Percentiles rank a stretch among this genome's conserved stretches.
phyloP scores from a whole-genome alignment of 2,888 invertebrate genomes.

The Hydrotaea cyrtoneurina region DNA sequence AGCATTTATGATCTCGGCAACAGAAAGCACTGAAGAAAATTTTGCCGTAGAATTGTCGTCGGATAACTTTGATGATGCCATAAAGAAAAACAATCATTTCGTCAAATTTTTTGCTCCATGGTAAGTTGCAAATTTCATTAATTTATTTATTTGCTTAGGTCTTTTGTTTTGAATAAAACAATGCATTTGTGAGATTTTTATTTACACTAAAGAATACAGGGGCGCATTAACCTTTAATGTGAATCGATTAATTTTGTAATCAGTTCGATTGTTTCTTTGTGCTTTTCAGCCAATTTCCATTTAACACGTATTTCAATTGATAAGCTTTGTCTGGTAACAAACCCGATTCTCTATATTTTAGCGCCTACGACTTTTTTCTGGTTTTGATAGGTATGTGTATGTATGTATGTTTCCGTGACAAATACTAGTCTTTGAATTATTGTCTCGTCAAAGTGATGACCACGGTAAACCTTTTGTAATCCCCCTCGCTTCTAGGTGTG shows the following conservation, averaged over 20 bases:
- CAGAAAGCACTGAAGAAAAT: slow-evolving; percentile 71
- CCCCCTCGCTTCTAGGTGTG: not conserved
- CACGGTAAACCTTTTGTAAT: not conserved
- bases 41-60: slow-evolving; percentile 81
- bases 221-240: not conserved
- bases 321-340: slow-evolving; percentile 3
- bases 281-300: slow-evolving; percentile 5
- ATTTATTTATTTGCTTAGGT: slow-evolving; percentile 18
- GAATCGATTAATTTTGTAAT: not conserved
- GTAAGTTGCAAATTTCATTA: slow-evolving; percentile 82
- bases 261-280: not conserved
- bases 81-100: slow-evolving; percentile 86
- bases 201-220: not conserved
- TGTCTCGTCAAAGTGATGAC: slow-evolving; percentile 2
- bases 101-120: slow-evolving; percentile 91
- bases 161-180: not conserved
- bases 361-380: slow-evolving; percentile 12
- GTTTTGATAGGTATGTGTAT: no score
- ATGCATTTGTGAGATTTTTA: not conserved
- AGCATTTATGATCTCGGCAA: slow-evolving; percentile 30
- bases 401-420: no score
- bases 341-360: not conserved
- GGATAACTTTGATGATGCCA: slow-evolving; percentile 84
- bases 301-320: slow-evolving; percentile 42
- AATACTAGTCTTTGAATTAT: no score